These are phyloP conservation scores for Chlorops oryzae DNA, from an alignment of 1,140 invertebrate genomes.

Conservation along the genomic window DNA sequence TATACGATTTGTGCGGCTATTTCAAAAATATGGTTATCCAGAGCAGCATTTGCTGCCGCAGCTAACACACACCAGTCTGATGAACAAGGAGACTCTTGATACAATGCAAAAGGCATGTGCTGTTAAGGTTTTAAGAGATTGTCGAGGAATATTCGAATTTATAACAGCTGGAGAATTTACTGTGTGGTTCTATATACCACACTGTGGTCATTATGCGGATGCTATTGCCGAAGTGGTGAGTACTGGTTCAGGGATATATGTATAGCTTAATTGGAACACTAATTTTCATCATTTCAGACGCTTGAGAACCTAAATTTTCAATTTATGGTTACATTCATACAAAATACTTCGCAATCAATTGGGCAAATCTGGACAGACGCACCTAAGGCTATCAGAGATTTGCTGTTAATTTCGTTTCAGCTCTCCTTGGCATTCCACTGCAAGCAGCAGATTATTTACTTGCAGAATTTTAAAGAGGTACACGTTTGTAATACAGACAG, in stretches of 20 bases:
- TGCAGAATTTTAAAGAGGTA: constrained; percentile 3
- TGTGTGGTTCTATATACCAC: constrained; percentile 9
- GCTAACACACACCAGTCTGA: not conserved
- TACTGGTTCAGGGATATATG: not conserved
- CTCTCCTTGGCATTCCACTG: constrained; percentile 2
- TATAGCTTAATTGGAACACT: not conserved
- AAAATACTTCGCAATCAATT: not conserved
- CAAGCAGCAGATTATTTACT: not conserved
- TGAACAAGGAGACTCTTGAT: not conserved
- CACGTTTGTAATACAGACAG: too few species aligned
- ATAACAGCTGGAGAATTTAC: constrained; percentile 6
- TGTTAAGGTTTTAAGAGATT: constrained; percentile 3
- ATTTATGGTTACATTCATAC: not conserved
- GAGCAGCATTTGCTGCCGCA: constrained; percentile 1
- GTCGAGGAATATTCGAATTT: constrained; percentile 4
- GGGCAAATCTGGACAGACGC: constrained; percentile 3
- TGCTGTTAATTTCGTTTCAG: constrained; percentile 7
- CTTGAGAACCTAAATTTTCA: not conserved
- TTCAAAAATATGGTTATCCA: constrained; percentile 6
- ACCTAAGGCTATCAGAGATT: not conserved
- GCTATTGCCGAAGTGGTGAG: constrained; percentile 6
- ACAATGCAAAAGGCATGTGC: not conserved
- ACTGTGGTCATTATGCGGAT: constrained; percentile 2
- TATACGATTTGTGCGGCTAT: constrained; percentile 3
- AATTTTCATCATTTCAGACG: not conserved